Conservation (phyloP, 2,113 vertebrate species). For the Leptobrachium ailaonicum region DNA sequence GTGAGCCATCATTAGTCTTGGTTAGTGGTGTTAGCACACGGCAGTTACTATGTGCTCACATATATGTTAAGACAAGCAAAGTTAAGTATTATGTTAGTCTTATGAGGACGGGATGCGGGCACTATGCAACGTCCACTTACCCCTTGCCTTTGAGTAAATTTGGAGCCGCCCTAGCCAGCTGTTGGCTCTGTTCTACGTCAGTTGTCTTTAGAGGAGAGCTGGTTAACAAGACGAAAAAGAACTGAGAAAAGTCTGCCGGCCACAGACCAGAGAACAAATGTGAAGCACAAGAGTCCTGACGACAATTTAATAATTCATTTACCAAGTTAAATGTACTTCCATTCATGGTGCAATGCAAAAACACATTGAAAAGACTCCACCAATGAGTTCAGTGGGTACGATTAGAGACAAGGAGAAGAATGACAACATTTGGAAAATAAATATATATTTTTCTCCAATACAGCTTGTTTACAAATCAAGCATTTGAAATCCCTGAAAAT, state of each 20-base stretch:
- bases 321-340: too few species aligned
- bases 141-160: conserved; percentile 93
- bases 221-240: conserved; percentile 76
- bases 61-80: neutral
- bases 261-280: neutral
- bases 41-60: neutral
- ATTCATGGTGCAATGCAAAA: too few species aligned
- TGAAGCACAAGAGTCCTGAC: neutral
- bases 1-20: conserved; percentile 2
- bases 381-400: too few species aligned
- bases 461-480: too few species aligned
- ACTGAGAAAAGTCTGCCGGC: conserved; percentile 64
- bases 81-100: conserved; percentile 56
- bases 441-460: too few species aligned
- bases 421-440: too few species aligned
- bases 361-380: too few species aligned
- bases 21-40: conserved; percentile 58
- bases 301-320: too few species aligned
- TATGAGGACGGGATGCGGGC: conserved; percentile 59
- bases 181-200: conserved; percentile 84
- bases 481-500: too few species aligned
- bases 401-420: too few species aligned
- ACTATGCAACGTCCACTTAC: conserved; percentile 78
- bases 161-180: conserved; percentile 82
- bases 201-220: conserved; percentile 83